Conservation (phyloP, 2,888 invertebrate genomes). For the Erebia aethiops region DNA sequence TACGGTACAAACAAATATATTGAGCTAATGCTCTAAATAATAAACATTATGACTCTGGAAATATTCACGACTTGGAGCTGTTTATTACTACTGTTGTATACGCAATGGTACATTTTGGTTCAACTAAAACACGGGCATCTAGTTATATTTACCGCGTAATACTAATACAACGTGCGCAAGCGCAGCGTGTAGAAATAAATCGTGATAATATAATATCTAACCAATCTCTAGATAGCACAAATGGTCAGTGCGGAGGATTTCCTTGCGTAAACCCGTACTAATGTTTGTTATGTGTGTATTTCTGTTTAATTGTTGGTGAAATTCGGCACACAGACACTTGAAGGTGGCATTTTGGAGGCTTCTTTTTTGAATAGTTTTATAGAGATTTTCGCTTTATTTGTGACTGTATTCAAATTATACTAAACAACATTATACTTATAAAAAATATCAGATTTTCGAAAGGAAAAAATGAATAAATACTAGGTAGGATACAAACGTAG, state of each 20-base stretch:
- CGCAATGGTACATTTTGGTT: constrained; percentile 5
- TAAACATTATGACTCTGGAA: too few species aligned
- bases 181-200: constrained; percentile 29
- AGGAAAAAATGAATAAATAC: too few species aligned
- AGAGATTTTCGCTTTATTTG: too few species aligned
- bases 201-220: constrained; percentile 26
- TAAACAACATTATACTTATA: too few species aligned
- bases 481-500: too few species aligned
- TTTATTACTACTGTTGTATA: constrained; percentile 2
- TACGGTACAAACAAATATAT: too few species aligned
- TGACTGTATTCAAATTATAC: too few species aligned
- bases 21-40: too few species aligned
- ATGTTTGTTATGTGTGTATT: not conserved
- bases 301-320: not conserved
- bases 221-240: constrained; percentile 23
- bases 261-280: constrained; percentile 5
- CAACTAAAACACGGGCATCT: constrained; percentile 21
- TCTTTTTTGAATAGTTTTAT: too few species aligned
- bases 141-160: constrained; percentile 17
- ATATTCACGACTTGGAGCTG: not conserved
- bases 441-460: too few species aligned
- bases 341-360: too few species aligned
- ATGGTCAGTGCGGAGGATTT: constrained; percentile 15
- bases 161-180: constrained; percentile 31
- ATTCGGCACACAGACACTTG: too few species aligned